Base-by-base conservation (phyloP, 2,888 invertebrate genomes). In the Xestia rhomboidea region DNA sequence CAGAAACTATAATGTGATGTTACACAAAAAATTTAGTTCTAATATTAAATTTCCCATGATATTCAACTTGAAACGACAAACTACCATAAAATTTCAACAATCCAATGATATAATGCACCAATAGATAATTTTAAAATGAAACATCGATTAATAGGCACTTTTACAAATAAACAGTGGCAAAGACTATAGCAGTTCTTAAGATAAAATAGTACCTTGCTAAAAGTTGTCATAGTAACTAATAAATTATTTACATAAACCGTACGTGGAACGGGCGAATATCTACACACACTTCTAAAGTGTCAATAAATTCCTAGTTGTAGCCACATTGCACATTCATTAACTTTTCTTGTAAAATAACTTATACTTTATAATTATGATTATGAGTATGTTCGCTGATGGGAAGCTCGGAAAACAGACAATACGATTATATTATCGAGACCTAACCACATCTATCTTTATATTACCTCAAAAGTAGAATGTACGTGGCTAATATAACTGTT, bases 231-330 rank as follows among this genome's bases (percentile, higher is more conserved):
- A 88, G 86, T 89, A 92, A 91, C 90, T 92, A 88, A 88, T 85
- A 88, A 92, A 91, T 90, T 91, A 90, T 94, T 95, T 95, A 94
- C 95, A 95, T 93, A 92, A 86, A 91, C 85, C 92, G 91, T 93
- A 93, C 88, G 91, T 87, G 87, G 89, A 92, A 91, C 90, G 90
- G 87, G 87, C 89, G 86, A 91, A 91, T 95, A 94, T 94, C 94
- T 95, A 95, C 94, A 95, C 88, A 92, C 94, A 94, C 93, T 94
- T 93, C 93, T 94, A 93, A 93, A 93, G 94, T 93, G 93, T 91
- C 84, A 86, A 88, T 91, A 91, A 91, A 81, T 87, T 81, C 88
- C 90, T 92, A 92, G 84, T 90, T 87, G 91, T 93, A 94, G 94
- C 93, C 94, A 94, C 93, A 94, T 94, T 94, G 93, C 94, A 95